Conservation (phyloP, 2,113 vertebrate genomes). For the Lichenostomus cassidix region DNA sequence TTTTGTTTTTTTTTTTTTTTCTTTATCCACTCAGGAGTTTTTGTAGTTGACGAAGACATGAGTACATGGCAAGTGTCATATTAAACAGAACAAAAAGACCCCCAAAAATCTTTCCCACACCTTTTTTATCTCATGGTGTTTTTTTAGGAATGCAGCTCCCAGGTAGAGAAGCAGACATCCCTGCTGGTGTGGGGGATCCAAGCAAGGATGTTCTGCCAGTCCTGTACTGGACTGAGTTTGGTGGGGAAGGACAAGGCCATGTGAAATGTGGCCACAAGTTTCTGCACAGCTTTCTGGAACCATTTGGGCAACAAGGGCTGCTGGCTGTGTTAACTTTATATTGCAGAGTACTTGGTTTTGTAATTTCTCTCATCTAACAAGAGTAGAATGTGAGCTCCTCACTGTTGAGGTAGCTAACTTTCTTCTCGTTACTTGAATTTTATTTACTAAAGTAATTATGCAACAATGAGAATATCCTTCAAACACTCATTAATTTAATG, state of each 20-base stretch:
- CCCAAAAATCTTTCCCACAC: background rate
- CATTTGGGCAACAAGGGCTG: background rate
- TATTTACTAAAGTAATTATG: background rate
- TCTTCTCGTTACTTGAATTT: background rate
- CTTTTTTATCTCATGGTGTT: background rate
- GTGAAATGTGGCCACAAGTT: background rate
- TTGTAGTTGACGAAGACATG: background rate
- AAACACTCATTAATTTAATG: background rate
- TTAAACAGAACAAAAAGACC: background rate
- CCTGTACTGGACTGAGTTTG: background rate
- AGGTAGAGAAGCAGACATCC: background rate
- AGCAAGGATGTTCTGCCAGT: background rate
- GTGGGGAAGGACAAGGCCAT: background rate
- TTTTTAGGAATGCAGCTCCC: background rate
- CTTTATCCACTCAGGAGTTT: background rate
- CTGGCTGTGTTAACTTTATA: background rate
- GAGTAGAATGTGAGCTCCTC: accelerated
- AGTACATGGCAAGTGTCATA: accelerated
- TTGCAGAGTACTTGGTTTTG: background rate
- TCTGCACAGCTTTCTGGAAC: background rate
- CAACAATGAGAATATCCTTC: background rate
- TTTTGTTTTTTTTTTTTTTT: too few species aligned
- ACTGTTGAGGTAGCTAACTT: background rate
- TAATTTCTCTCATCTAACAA: background rate
- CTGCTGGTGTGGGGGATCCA: too few species aligned